phyloP scores from a whole-genome alignment of 2,888 invertebrate genomes.

The Pyrochroa serraticornis region DNA sequence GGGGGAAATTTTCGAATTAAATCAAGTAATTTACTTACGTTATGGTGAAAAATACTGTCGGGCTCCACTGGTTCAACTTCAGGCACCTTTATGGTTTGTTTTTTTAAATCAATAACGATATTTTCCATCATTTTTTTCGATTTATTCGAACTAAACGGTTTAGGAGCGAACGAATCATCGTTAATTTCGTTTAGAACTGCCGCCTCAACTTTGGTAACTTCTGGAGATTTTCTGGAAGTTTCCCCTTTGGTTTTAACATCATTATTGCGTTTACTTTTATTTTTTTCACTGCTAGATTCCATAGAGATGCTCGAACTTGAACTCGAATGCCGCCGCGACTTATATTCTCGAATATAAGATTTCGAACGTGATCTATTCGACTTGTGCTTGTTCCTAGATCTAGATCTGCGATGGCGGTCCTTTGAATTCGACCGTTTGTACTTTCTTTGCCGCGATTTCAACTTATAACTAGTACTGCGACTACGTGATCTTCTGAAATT shows the following conservation, averaged over 20 bases:
- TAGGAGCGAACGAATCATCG: slow-evolving; percentile 70
- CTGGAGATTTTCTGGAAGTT: slow-evolving; percentile 24
- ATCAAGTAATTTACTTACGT: slow-evolving; percentile 62
- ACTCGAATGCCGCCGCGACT: slow-evolving; percentile 41
- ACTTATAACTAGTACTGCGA: slow-evolving; percentile 34
- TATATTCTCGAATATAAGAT: slow-evolving; percentile 54
- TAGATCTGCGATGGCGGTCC: slow-evolving; percentile 38
- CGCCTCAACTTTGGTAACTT: slow-evolving; percentile 60
- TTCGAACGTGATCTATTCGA: slow-evolving; percentile 51
- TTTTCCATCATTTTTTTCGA: slow-evolving; percentile 68
- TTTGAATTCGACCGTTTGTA: slow-evolving; percentile 34
- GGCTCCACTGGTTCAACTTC: slow-evolving; percentile 62
- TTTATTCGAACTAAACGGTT: slow-evolving; percentile 61
- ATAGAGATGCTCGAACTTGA: slow-evolving; percentile 28
- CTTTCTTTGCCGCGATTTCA: slow-evolving; percentile 16
- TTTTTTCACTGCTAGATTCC: too few species aligned
- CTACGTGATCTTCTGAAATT: slow-evolving; percentile 46
- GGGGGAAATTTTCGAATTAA: background rate
- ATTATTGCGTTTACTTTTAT: slow-evolving; percentile 1
- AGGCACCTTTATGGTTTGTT: slow-evolving; percentile 73
- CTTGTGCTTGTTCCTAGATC: slow-evolving; percentile 35
- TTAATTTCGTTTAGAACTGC: slow-evolving; percentile 74
- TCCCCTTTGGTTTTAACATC: background rate
- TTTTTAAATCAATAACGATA: slow-evolving; percentile 75
- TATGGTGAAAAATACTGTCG: slow-evolving; percentile 70